phyloP scores from a whole-genome alignment of 2,888 invertebrate species.

The Rapana venosa region DNA sequence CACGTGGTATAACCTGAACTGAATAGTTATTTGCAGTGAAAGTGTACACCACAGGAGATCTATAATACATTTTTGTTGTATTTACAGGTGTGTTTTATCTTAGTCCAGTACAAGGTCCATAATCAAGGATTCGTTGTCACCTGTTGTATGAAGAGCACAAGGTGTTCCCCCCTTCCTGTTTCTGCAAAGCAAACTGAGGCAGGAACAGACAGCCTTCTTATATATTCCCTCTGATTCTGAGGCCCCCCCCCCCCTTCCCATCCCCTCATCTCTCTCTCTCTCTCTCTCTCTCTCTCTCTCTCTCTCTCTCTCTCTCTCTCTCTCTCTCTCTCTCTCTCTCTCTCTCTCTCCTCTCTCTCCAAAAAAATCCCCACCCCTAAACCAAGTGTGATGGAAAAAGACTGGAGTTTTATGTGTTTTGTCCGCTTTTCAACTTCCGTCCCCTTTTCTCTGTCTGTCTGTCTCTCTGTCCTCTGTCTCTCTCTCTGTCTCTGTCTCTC shows the following conservation, averaged over 20 bases:
- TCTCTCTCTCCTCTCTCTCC: too few relatives aligned
- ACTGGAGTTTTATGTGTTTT: too few relatives aligned
- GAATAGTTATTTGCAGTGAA: too few relatives aligned
- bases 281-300: background rate
- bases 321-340: too few relatives aligned
- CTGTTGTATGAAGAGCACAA: background rate
- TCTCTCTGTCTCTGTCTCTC: too few relatives aligned
- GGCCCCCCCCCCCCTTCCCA: background rate
- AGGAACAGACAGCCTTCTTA: background rate
- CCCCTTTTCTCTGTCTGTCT: background rate
- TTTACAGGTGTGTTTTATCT: too few relatives aligned
- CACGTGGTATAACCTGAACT: too few relatives aligned
- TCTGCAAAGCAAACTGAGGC: background rate
- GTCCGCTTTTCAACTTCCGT: background rate
- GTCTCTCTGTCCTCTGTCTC: background rate
- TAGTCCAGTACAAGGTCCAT: background rate
- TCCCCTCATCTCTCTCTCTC: background rate
- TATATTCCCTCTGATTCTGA: background rate
- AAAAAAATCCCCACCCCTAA: too few relatives aligned
- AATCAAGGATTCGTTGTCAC: background rate
- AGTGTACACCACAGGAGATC: too few relatives aligned
- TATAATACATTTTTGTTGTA: too few relatives aligned
- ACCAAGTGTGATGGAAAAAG: too few relatives aligned
- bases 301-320: background rate
- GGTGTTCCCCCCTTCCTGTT: background rate